phyloP scores from a whole-genome alignment of 53 echinoderm and acorn worm genomes.

The Apostichopus leukothele region DNA sequence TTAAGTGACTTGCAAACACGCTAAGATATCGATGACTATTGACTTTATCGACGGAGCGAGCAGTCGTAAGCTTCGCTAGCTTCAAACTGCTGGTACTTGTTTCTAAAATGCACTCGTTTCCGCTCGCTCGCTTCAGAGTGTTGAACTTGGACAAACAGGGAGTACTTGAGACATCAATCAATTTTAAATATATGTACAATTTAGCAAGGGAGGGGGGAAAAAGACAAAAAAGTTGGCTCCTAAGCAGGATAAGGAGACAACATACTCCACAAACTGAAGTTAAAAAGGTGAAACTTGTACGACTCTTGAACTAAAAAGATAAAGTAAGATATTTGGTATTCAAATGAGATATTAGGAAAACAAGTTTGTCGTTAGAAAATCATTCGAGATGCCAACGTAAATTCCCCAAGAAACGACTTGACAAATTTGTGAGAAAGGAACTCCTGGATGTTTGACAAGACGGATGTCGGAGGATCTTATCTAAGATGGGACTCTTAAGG shows the following conservation, averaged over 20 bases:
- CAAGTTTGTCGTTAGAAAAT: slow-evolving; percentile 46
- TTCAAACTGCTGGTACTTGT: slow-evolving; percentile 48
- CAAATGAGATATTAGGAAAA: slow-evolving; percentile 50
- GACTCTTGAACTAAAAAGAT: slow-evolving; percentile 41
- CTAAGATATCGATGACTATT: slow-evolving; percentile 49
- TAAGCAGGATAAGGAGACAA: slow-evolving; percentile 37
- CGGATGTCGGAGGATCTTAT: neutral
- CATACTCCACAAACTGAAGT: neutral
- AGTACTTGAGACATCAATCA: slow-evolving; percentile 50
- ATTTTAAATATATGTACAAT: slow-evolving; percentile 51
- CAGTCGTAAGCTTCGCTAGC: slow-evolving; percentile 35
- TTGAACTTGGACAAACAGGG: slow-evolving; percentile 48
- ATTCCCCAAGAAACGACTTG: slow-evolving; percentile 36
- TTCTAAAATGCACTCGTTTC: slow-evolving; percentile 56
- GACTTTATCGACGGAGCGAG: slow-evolving; percentile 46
- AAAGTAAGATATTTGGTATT: slow-evolving; percentile 39
- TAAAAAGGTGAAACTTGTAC: slow-evolving; percentile 19
- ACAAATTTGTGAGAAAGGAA: slow-evolving; percentile 4
- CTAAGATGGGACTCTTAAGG: neutral
- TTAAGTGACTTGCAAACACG: slow-evolving; percentile 80
- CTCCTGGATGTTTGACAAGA: neutral
- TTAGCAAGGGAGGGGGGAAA: neutral
- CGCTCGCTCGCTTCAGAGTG: slow-evolving; percentile 40
- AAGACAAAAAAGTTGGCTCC: neutral
- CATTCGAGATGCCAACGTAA: slow-evolving; percentile 38